Evolutionary conservation across 1,140 invertebrate species (phyloP).

Genomic region (Vanessa tameamea): DNA sequence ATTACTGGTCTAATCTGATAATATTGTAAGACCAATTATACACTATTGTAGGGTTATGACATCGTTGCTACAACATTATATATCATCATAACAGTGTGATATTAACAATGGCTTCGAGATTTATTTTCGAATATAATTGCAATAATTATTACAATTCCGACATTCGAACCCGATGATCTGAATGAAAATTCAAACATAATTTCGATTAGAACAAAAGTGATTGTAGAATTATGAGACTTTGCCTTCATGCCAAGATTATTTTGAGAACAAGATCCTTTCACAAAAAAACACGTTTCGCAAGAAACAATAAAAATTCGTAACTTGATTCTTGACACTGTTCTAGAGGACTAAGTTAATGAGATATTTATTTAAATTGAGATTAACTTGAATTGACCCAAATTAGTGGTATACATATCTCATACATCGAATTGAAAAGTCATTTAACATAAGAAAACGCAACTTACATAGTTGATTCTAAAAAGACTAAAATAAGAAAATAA

Average conservation of each 20-base stretch:
- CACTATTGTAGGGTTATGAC: conserved; percentile 13
- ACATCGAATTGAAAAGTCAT: no score
- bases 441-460: no score
- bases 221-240: no score
- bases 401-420: no score
- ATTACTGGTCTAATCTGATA: conserved; percentile 20
- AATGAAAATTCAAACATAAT: no score
- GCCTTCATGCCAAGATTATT: no score
- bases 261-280: conserved; percentile 3
- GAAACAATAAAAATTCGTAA: not conserved
- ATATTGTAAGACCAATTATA: conserved; percentile 20
- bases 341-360: not conserved
- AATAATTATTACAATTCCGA: no score
- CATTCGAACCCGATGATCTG: no score
- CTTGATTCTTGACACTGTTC: not conserved
- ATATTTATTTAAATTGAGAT: not conserved
- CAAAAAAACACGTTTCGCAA: not conserved
- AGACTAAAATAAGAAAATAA: no score
- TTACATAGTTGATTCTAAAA: no score
- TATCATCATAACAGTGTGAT: conserved; percentile 16
- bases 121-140: no score
- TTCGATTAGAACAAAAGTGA: no score
- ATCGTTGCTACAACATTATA: not conserved
- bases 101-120: not conserved
- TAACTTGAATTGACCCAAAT: not conserved